Conservation (phyloP, 2,888 invertebrate genomes). For the Drosophila merina region DNA sequence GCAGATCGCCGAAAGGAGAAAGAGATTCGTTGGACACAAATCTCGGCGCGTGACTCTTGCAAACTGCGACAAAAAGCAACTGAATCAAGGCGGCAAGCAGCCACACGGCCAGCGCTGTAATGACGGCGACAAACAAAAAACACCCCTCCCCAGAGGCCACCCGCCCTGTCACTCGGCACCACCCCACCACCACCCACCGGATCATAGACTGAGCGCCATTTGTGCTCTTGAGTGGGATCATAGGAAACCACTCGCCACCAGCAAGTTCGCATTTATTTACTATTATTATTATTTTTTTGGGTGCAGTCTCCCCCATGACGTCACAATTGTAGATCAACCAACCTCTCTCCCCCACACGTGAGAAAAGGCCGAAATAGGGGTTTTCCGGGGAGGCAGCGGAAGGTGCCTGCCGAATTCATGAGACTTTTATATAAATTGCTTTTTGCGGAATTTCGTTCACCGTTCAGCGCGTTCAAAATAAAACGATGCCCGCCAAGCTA, state of each 20-base stretch:
- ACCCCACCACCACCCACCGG: conserved; percentile 23
- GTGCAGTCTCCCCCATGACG: conserved; percentile 36
- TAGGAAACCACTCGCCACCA: conserved; percentile 6
- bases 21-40: conserved; percentile 6
- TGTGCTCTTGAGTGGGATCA: conserved; percentile 38
- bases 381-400: neutral
- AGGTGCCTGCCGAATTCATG: conserved; percentile 4
- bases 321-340: conserved; percentile 5
- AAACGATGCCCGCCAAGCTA: conserved; percentile 52
- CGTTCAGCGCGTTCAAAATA: conserved; percentile 50
- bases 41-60: conserved; percentile 46
- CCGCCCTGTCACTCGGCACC: neutral
- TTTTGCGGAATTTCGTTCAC: conserved; percentile 56
- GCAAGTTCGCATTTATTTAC: conserved; percentile 15
- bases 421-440: conserved; percentile 60
- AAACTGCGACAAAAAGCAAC: conserved; percentile 44
- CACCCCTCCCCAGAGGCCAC: conserved; percentile 23
- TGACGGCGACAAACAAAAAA: conserved; percentile 40
- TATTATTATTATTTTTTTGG: conserved; percentile 18
- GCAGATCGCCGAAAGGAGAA: conserved; percentile 3
- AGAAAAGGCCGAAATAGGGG: neutral
- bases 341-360: conserved; percentile 40
- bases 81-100: conserved; percentile 47
- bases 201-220: neutral
- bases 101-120: conserved; percentile 27